Evolutionary conservation across 2,113 vertebrate species (phyloP), one percentile per base, ranked within the genome.

Genomic region (Pomatostomus ruficeps): DNA sequence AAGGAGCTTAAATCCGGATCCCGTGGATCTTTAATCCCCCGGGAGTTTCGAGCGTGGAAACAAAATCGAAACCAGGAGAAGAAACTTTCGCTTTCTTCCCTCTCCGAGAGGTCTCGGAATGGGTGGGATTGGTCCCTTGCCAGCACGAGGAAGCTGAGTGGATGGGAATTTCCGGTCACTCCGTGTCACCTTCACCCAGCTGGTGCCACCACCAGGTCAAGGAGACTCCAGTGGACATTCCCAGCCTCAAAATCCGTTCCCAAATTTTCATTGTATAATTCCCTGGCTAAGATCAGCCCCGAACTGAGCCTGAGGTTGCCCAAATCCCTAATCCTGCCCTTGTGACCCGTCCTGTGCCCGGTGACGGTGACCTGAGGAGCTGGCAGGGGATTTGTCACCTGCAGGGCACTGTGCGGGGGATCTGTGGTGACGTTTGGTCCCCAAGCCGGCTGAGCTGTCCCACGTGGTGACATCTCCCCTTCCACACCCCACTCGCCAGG

Each of bases 1-100:
- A 95, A 95, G 85, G 67, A 91, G 95, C 78, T 95, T 95, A 95
- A 88, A 55, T 55, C 26, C 49, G 43, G 81, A 49, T 49, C 87
- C 29, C 5, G 7, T 13, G 65, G 40, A 42, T 82, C 61, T 68
- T 68, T 87, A 95, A 95, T 91, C 74, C 38, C 6, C 17, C 4
- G 23, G 35, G 22, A 40, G 31, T 19, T 89, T 26, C 0, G 4
- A 36, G 68, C 1, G 2, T 2, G 22, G 24, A 20, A 14, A 9
- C 1, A 0, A 36, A 59, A 49, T 11, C 12, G 26, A 28, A 54
- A 17, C 8, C 22, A 8, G 26, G 19, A 33, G 6, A 40, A 35
- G 7, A n/a, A 72, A 29, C 3, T 10, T 71, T 38, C 4, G 1
- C 15, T 68, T 86, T 36, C 23, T 75, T 25, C 35, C 46, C 4